Percentiles rank a stretch among this genome's conserved stretches.
Conservation (phyloP, 1,140 invertebrate species). For the Drosophila quadrilineata region DNA sequence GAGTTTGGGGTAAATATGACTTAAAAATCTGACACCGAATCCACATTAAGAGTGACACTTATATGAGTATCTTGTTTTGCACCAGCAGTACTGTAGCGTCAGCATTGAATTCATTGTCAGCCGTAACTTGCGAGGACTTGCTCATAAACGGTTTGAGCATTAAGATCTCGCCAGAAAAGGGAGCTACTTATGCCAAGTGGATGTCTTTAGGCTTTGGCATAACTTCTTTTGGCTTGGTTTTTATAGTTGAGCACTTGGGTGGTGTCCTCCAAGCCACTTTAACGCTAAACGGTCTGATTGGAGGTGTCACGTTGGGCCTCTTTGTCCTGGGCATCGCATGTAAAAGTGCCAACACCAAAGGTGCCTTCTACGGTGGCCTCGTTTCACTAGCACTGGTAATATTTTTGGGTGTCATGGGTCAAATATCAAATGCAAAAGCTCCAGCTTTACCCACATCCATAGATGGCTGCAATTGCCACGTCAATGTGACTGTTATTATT, state of each 20-base stretch:
- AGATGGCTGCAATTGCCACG: constrained; percentile 80
- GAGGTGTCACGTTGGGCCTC: constrained; percentile 91
- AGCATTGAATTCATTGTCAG: constrained; percentile 94
- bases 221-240: constrained; percentile 85
- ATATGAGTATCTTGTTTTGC: background rate
- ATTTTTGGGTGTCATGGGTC: constrained; percentile 82
- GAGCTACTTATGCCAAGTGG: constrained; percentile 83
- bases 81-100: constrained; percentile 93
- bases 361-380: constrained; percentile 82
- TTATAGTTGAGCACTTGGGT: constrained; percentile 90
- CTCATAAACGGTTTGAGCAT: constrained; percentile 86
- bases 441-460: constrained; percentile 79
- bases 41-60: background rate
- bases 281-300: constrained; percentile 93
- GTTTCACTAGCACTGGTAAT: constrained; percentile 82
- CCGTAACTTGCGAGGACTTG: constrained; percentile 94
- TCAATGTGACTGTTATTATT: constrained; percentile 77
- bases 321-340: constrained; percentile 95
- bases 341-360: constrained; percentile 90
- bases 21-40: no score
- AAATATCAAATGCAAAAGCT: constrained; percentile 81
- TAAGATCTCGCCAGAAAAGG: constrained; percentile 86
- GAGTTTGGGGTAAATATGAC: constrained; percentile 83
- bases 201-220: constrained; percentile 82
- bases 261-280: constrained; percentile 92